Evolutionary conservation across 2,797 vertebrate genomes (phyloP).

Genomic region (Epinephelus awoara): DNA sequence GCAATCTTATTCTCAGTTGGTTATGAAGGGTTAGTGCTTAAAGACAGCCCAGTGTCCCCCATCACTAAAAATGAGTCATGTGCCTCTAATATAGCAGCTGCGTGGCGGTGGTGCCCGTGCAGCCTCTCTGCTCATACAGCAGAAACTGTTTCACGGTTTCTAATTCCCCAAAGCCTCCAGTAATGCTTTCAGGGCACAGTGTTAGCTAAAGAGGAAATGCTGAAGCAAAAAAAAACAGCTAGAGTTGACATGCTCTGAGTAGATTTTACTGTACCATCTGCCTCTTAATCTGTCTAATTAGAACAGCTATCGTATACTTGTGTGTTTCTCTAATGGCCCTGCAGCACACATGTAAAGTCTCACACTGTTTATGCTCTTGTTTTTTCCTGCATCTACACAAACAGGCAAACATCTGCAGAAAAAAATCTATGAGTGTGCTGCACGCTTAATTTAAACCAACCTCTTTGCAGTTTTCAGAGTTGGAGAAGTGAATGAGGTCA

Average conservation of each 20-base stretch:
- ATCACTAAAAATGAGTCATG: conserved; percentile 46
- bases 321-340: conserved; percentile 45
- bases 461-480: conserved; percentile 99
- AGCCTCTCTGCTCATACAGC: conserved; percentile 48
- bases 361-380: background rate
- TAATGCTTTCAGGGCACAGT: conserved; percentile 52
- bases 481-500: conserved; percentile 99
- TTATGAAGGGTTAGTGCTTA: conserved; percentile 30
- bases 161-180: conserved; percentile 55
- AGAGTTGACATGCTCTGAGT: conserved; percentile 30
- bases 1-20: conserved; percentile 27
- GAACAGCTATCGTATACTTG: conserved; percentile 48
- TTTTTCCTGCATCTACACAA: conserved; percentile 18
- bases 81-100: conserved; percentile 56
- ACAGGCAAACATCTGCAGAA: conserved; percentile 2
- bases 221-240: conserved; percentile 19
- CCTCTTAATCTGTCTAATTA: conserved; percentile 59
- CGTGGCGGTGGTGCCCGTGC: conserved; percentile 13
- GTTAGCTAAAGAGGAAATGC: conserved; percentile 48
- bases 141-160: conserved; percentile 57
- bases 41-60: conserved; percentile 42
- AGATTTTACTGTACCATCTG: conserved; percentile 62
- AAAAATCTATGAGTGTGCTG: background rate
- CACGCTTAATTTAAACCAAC: conserved; percentile 73
- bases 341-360: conserved; percentile 44